A percentile compares a stretch with the other conserved stretches of the same genome.
Conservation (phyloP, 2,797 vertebrate species). For the Spatula versicolor region DNA sequence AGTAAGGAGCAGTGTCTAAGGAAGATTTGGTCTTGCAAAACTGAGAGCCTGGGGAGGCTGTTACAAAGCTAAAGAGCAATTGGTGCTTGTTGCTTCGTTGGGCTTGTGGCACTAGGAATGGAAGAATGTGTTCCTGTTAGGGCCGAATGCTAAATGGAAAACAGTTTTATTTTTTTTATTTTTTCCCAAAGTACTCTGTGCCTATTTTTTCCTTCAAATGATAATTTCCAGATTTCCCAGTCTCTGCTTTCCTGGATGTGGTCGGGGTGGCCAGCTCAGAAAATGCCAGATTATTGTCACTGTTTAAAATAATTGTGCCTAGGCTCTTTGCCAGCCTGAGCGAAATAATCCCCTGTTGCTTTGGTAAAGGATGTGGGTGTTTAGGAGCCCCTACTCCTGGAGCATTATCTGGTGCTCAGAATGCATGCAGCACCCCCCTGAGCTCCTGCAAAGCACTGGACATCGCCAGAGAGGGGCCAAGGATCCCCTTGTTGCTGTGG, state of each 20-base stretch:
- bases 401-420: not conserved
- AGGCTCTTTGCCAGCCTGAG: not conserved
- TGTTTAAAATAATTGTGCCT: not conserved
- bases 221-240: not conserved
- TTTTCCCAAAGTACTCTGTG: not conserved
- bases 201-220: not conserved
- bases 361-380: not conserved
- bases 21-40: not conserved
- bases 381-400: not conserved
- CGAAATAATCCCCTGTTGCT: not conserved
- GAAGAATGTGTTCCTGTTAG: not conserved
- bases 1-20: not conserved
- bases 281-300: not conserved
- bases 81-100: not conserved
- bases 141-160: not conserved
- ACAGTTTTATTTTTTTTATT: not conserved
- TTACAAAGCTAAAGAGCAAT: not conserved
- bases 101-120: not conserved
- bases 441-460: not conserved
- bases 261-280: not conserved
- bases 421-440: not conserved
- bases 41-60: not conserved
- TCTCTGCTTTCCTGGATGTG: not conserved
- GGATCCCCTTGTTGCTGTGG: not conserved
- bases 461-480: fast-evolving